Conservation (phyloP, 2,797 vertebrate species). For the Pampus argenteus region DNA sequence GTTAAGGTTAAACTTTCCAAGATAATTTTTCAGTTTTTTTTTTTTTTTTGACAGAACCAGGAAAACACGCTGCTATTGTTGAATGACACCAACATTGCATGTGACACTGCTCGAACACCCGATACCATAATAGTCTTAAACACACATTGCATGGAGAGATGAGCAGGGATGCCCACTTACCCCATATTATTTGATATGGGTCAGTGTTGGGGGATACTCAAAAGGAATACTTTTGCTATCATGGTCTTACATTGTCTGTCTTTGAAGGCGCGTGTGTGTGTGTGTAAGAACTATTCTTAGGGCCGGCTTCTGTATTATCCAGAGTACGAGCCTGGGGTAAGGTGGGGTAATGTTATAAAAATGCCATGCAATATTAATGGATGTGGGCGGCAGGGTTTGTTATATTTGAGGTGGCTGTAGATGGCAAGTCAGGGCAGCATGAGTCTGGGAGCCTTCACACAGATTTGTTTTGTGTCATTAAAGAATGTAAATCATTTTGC, state of each 20-base stretch:
- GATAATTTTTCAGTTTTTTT: too few species aligned
- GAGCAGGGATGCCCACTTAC: slow-evolving; percentile 8
- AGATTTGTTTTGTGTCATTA: not conserved
- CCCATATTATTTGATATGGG: slow-evolving; percentile 9
- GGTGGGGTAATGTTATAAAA: slow-evolving; percentile 48
- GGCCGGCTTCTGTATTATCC: slow-evolving; percentile 16
- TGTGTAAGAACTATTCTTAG: slow-evolving; percentile 5
- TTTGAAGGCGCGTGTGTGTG: slow-evolving; percentile 2
- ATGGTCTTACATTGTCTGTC: not conserved
- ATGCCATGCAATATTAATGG: slow-evolving; percentile 55
- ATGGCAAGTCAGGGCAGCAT: slow-evolving; percentile 20
- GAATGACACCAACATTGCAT: not conserved
- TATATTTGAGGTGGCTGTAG: slow-evolving; percentile 28
- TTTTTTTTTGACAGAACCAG: too few species aligned
- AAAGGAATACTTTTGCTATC: slow-evolving; percentile 17
- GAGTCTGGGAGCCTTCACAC: slow-evolving; percentile 9
- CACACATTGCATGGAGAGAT: slow-evolving; percentile 2
- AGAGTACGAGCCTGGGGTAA: slow-evolving; percentile 25
- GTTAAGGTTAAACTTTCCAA: slow-evolving; percentile 12
- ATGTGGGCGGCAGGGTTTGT: slow-evolving; percentile 28
- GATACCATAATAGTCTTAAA: not conserved
- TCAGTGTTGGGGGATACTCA: slow-evolving; percentile 2
- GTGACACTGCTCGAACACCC: not conserved
- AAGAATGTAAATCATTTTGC: not conserved
- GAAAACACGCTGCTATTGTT: not conserved